Base-by-base conservation (phyloP, 2,888 invertebrate species). In the Brenthis daphne region DNA sequence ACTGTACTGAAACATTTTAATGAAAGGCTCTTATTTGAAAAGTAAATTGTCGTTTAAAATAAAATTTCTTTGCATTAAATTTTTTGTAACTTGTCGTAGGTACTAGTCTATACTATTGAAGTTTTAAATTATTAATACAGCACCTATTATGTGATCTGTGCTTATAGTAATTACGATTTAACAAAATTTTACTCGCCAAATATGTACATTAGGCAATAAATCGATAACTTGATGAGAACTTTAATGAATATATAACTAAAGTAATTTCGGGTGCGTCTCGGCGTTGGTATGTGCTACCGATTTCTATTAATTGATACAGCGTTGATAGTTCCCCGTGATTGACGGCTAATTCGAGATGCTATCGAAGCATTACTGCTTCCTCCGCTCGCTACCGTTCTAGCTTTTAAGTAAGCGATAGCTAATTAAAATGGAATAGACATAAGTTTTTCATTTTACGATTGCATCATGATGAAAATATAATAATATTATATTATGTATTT, bases 321-420 rank as follows among this genome's bases (percentile, higher is more conserved):
- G 79, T 87, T 89, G 90, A 89, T 88, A 87, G 89, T 87, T 85
- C 83, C 79, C 81, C 81, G 84, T 87, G 92, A 92, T 90, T 90
- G 92, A 91, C 89, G 89, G 87, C 85, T 88, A 84, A 88, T 88
- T 86, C 84, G 82, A 89, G 90, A 91, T 91, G 87, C 85, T 92
- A 91, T 92, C 92, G 82, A 79, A 75, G 85, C 90, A 87, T 90
- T 89, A 88, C 87, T 79, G 74, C 73, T 73, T 74, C 74, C 76
- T 75, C 61, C 69, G 57, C 70, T 70, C 67, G 72, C 74, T 73
- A 71, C 75, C 70, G 74, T 73, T 72, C 67, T 29, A 53, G 56
- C 63, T 55, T 55, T 58, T 57, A 65, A 65, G 65, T 67, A 53
- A 50, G 66, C 67, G 50, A 57, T 67, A 67, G 67, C 61, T 67